Evolutionary conservation across 2,113 vertebrate species (phyloP).

Genomic region (Glaucidium brasilianum): DNA sequence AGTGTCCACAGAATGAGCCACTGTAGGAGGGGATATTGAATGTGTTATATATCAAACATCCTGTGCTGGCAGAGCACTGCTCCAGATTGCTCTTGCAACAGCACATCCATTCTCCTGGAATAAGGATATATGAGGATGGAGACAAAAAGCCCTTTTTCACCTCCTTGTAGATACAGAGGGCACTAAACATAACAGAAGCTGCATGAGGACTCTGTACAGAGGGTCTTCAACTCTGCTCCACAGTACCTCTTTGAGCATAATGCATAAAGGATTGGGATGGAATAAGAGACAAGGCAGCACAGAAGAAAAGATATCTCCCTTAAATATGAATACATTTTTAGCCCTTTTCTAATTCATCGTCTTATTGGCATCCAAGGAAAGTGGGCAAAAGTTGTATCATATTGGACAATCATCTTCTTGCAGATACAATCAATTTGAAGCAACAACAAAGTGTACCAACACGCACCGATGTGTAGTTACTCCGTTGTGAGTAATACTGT

Average conservation of each 20-base stretch:
- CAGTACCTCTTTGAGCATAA: not conserved
- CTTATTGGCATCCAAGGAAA: not conserved
- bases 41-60: not conserved
- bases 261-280: not conserved
- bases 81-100: not conserved
- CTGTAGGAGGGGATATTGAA: not conserved
- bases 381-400: not conserved
- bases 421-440: not conserved
- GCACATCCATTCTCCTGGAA: not conserved
- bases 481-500: not conserved
- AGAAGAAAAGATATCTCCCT: not conserved
- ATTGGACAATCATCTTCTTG: not conserved
- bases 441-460: not conserved
- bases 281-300: not conserved
- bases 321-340: conserved; percentile 1
- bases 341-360: conserved; percentile 3
- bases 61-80: not conserved
- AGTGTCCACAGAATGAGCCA: not conserved
- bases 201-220: not conserved
- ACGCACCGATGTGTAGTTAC: not conserved
- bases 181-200: not conserved
- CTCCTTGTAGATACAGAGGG: not conserved
- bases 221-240: not conserved
- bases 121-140: not conserved
- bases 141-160: not conserved